Evolutionary conservation across 2,113 vertebrate genomes (phyloP).

Genomic region (Grallaria varia): DNA sequence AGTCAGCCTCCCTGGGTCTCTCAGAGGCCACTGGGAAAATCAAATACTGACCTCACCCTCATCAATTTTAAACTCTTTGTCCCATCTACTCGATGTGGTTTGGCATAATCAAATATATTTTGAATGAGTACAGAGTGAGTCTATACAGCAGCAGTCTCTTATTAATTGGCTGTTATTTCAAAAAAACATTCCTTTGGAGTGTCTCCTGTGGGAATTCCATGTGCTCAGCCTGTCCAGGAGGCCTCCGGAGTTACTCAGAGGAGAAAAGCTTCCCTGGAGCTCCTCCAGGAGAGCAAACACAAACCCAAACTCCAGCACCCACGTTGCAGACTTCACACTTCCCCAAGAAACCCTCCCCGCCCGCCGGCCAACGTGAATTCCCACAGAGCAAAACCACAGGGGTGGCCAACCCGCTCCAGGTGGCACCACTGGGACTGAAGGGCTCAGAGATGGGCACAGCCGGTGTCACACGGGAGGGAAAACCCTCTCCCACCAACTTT

Average conservation of each 20-base stretch:
- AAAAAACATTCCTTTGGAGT: not conserved
- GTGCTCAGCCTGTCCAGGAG: conserved; percentile 25
- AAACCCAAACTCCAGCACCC: not conserved
- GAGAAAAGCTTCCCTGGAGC: not conserved
- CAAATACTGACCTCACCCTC: not conserved
- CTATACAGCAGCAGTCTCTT: not conserved
- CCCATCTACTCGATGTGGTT: not conserved
- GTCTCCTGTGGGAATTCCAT: conserved; percentile 40
- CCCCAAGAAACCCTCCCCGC: not conserved
- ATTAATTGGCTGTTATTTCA: not conserved
- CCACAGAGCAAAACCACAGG: not conserved
- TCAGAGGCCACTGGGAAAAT: not conserved
- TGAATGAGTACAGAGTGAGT: not conserved
- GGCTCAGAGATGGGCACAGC: not conserved
- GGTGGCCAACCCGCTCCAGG: not conserved
- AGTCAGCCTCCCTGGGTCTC: not conserved
- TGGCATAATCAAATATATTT: not conserved
- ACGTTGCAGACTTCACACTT: not conserved
- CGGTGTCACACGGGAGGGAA: accelerated
- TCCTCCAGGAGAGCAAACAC: conserved; percentile 16
- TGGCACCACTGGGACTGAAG: accelerated
- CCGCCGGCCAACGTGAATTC: not conserved
- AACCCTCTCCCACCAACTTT: not conserved
- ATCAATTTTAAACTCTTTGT: not conserved
- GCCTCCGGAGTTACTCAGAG: conserved; percentile 5